phyloP scores from a whole-genome alignment of 2,888 invertebrate species.

The Chaitophorus viminalis region DNA sequence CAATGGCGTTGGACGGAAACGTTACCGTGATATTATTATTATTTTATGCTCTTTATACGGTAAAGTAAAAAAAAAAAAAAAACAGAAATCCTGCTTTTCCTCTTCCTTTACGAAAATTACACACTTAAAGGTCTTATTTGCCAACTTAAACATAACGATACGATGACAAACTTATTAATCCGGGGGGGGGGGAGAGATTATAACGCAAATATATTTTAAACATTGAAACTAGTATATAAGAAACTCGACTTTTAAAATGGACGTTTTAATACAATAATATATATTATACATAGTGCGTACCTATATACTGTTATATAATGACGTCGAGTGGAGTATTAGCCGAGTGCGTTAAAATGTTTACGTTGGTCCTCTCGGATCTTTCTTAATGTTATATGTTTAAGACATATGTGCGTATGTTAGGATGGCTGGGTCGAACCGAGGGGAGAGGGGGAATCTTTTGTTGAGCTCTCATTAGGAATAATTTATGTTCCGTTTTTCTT shows the following conservation, averaged over 20 bases:
- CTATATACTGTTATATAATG: neutral
- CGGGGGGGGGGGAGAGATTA: no score
- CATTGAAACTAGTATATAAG: neutral
- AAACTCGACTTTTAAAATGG: neutral
- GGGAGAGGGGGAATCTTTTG: conserved; percentile 22
- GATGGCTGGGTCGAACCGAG: neutral
- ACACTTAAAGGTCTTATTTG: no score
- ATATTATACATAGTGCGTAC: neutral
- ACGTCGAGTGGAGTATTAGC: conserved; percentile 1
- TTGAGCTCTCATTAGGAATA: conserved; percentile 53
- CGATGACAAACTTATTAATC: no score
- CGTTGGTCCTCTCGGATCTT: conserved; percentile 17
- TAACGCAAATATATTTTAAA: no score
- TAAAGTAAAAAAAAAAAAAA: no score
- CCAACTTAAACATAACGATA: no score
- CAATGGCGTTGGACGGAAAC: no score
- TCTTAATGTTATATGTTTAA: conserved; percentile 26
- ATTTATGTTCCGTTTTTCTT: conserved; percentile 44
- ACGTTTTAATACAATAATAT: conserved; percentile 4
- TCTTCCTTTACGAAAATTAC: no score
- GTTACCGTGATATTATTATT: no score
- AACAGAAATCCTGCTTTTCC: no score
- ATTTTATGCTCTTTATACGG: no score
- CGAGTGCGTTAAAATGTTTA: conserved; percentile 13
- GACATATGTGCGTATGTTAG: neutral